phyloP scores from a whole-genome alignment of 1,140 invertebrate species.

The Chironomus tepperi region DNA sequence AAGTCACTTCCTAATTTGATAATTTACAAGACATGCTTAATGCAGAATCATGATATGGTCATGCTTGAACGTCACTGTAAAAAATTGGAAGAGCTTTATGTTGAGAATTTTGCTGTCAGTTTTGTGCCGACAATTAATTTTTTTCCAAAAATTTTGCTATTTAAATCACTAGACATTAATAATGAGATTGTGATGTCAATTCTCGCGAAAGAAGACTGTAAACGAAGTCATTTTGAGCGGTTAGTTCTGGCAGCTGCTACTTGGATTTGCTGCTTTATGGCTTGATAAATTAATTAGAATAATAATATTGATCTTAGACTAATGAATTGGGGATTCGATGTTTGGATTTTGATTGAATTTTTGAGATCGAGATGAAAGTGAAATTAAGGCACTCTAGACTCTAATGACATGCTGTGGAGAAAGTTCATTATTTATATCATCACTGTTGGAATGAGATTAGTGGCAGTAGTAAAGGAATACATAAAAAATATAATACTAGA shows the following conservation, averaged over 20 bases:
- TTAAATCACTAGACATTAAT: neutral
- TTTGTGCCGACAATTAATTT: neutral
- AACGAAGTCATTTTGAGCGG: neutral
- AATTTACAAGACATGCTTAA: neutral
- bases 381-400: no score
- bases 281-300: no score
- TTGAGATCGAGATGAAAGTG: no score
- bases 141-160: neutral
- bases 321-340: no score
- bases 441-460: no score
- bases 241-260: neutral
- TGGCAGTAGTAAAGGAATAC: no score
- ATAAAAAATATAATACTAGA: no score
- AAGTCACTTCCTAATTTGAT: neutral
- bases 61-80: neutral
- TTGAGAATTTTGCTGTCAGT: neutral
- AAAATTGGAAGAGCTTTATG: neutral
- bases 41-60: neutral
- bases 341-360: no score
- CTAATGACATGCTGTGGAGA: no score
- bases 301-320: no score
- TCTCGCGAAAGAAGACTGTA: neutral
- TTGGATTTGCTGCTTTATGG: no score
- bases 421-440: no score
- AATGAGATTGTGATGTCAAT: neutral